phyloP scores from a whole-genome alignment of 2,113 vertebrate genomes.

The Ahaetulla prasina region DNA sequence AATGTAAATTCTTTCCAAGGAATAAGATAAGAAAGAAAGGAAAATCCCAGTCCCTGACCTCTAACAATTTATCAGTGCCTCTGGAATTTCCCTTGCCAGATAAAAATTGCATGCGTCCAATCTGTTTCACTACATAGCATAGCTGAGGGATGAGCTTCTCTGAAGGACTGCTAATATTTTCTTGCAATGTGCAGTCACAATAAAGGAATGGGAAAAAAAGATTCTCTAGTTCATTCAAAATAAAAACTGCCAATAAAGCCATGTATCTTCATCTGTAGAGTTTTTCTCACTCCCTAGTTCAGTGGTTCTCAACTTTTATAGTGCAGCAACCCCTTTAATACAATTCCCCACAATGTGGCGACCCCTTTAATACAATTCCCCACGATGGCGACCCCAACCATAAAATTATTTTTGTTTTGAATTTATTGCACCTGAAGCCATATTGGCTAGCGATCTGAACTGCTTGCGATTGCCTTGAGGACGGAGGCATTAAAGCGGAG shows the following conservation, averaged over 20 bases:
- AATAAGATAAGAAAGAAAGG: not conserved
- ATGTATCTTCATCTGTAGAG: not conserved
- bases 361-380: too few species aligned
- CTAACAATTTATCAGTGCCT: not conserved
- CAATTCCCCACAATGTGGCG: too few species aligned
- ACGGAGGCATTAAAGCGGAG: too few species aligned
- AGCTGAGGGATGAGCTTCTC: not conserved
- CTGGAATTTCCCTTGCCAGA: not conserved
- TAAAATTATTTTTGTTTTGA: too few species aligned
- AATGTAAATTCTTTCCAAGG: not conserved
- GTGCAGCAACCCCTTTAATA: too few species aligned
- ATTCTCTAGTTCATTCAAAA: not conserved
- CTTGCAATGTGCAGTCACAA: not conserved
- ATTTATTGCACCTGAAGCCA: too few species aligned
- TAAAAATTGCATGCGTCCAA: too few species aligned
- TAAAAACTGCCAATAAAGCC: not conserved
- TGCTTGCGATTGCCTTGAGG: too few species aligned
- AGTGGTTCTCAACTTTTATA: too few species aligned
- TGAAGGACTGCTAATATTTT: not conserved
- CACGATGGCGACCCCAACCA: too few species aligned
- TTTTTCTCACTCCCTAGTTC: not conserved
- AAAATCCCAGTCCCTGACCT: not conserved
- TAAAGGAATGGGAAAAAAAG: not conserved
- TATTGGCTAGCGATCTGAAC: too few species aligned
- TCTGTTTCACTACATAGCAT: not conserved